Conservation (phyloP, 2,797 vertebrate genomes). For the Hapalemur alaotrensis region DNA sequence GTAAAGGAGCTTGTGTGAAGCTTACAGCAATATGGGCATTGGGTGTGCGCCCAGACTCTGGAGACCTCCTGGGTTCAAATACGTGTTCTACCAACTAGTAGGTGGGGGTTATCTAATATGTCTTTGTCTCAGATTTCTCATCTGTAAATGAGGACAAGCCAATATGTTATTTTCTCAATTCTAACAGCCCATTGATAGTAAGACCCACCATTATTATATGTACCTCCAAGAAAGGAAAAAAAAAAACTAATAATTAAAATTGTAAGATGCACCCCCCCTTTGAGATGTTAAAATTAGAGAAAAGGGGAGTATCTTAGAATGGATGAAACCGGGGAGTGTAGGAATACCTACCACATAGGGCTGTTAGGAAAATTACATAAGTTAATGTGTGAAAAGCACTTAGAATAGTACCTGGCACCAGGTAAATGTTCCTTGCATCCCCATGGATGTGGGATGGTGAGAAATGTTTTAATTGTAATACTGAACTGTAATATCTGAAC, state of each 20-base stretch:
- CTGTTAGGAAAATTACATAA: neutral
- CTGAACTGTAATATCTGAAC: neutral
- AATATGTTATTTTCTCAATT: neutral
- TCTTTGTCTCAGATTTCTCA: neutral
- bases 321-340: neutral
- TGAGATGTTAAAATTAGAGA: neutral
- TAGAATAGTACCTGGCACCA: neutral
- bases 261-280: neutral
- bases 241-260: neutral
- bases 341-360: neutral
- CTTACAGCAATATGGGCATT: neutral
- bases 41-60: neutral
- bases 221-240: neutral
- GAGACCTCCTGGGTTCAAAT: neutral
- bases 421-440: neutral
- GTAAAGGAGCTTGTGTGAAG: neutral
- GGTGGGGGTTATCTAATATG: neutral
- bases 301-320: neutral
- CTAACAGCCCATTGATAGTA: neutral
- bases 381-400: neutral
- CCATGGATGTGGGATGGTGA: neutral
- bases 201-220: neutral
- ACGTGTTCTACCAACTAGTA: neutral
- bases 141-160: constrained; percentile 16
- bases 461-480: neutral